These are phyloP conservation scores for Diplosoma virens DNA, from an alignment of 23 tunicate species.

Conservation along the genomic window DNA sequence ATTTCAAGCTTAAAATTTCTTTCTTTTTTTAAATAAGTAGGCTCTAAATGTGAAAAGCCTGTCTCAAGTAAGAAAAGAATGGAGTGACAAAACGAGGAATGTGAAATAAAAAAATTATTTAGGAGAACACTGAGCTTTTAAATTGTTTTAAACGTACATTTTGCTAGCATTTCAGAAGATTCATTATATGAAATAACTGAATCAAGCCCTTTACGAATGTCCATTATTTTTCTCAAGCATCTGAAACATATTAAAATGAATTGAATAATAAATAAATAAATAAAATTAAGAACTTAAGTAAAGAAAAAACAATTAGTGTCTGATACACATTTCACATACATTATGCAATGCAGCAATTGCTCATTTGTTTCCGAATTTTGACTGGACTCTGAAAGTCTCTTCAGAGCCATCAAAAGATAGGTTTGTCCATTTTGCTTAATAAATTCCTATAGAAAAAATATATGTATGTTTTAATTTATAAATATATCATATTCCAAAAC, in stretches of 20 bases:
- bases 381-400: constrained; percentile 37
- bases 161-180: constrained; percentile 33
- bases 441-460: constrained; percentile 22
- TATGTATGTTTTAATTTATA: no score
- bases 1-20: no score
- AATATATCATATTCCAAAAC: no score
- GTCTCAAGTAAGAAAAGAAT: no score
- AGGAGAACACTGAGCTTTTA: neutral
- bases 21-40: no score
- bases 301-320: no score
- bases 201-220: constrained; percentile 52
- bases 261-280: no score
- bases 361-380: constrained; percentile 23
- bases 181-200: constrained; percentile 47
- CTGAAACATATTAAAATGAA: neutral
- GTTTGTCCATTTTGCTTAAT: constrained; percentile 48
- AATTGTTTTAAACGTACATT: constrained; percentile 2
- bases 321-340: neutral
- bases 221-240: constrained; percentile 65
- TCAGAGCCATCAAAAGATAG: constrained; percentile 39
- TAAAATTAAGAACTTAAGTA: no score
- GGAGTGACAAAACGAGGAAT: no score
- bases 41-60: no score
- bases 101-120: no score
- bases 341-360: constrained; percentile 52